Base-by-base conservation (phyloP, 1,140 invertebrate genomes). In the Maconellicoccus hirsutus region DNA sequence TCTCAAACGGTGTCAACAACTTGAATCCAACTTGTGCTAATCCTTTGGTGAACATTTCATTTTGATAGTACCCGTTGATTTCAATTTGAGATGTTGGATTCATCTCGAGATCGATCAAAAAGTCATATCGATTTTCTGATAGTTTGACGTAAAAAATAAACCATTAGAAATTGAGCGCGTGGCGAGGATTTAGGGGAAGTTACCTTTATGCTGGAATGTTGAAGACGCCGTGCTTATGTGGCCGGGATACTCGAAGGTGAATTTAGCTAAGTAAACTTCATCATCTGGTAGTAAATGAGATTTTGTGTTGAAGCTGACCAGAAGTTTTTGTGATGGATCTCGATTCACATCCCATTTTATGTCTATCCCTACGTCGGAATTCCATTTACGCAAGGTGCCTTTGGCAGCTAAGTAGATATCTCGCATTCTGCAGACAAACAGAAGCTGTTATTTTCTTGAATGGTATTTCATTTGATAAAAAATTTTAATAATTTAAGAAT, bases 331-430 rank as follows among this genome's bases (percentile, higher is more conserved):
- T 52, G 84, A 84, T 0, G 89, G 89, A 81, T 92, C 88, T 10
- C 90, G 82, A 78, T 90, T 91, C 0, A 88, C 88, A 76, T 92
- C 89, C 89, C 89, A 92, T 75, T 90, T 90, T 0, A 92, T 75
- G 72, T 88, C 87, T 0, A 88, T 77, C 0, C 84, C 86, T 2
- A 86, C 79, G 70, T 86, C 84, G 75, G 89, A 88, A 19, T 83
- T 82, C 21, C 79, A 76, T 0, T 80, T 77, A 23, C 83, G 82
- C 72, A 85, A 83, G 6, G 84, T 79, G 0, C 84, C 82, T 27
- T 83, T 84, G 69, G 86, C 78, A 0, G 83, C 82, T 19, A 91
- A 75, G 73, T 87, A 85, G n/a, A 92, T 80, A 77, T 92, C 89
- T 61, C 89, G 82, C 72, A 87, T 80, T 76, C 88, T 89, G 76